These are phyloP conservation scores for Acheta domesticus DNA, from an alignment of 2,888 invertebrate species.

Conservation along the genomic window DNA sequence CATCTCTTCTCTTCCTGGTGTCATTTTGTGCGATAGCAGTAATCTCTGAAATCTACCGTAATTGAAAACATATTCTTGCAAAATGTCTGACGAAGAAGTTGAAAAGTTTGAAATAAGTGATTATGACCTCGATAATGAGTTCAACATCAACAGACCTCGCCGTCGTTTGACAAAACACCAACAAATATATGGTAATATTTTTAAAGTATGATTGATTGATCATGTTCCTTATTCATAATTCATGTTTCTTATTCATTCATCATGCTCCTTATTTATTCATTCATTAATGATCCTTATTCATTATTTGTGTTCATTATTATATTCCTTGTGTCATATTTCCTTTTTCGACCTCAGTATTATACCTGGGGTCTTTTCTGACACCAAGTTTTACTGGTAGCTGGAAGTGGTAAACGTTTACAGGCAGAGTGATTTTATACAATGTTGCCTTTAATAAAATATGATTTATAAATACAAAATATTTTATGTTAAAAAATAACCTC, in stretches of 20 bases:
- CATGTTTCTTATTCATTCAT: background rate
- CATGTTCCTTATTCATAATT: conserved; percentile 25
- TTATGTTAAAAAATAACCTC: too few species aligned
- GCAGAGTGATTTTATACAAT: too few species aligned
- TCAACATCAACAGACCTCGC: conserved; percentile 74
- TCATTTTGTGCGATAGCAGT: background rate
- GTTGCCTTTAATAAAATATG: too few species aligned
- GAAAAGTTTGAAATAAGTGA: conserved; percentile 94
- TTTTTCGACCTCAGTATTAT: too few species aligned
- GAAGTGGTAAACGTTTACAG: too few species aligned
- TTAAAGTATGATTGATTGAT: background rate
- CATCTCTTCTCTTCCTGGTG: background rate
- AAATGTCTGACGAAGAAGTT: conserved; percentile 80
- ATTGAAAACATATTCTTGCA: background rate
- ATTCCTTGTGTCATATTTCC: too few species aligned
- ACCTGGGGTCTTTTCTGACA: too few species aligned
- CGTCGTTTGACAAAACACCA: conserved; percentile 78
- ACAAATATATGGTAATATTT: conserved; percentile 80
- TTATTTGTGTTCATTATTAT: too few species aligned
- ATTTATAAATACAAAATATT: too few species aligned
- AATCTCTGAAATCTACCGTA: too few species aligned
- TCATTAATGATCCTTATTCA: too few species aligned
- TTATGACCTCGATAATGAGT: conserved; percentile 89
- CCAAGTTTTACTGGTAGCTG: too few species aligned
- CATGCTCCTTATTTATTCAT: conserved; percentile 25